phyloP scores from a whole-genome alignment of 2,888 invertebrate genomes.

The Drosophila quinaria region DNA sequence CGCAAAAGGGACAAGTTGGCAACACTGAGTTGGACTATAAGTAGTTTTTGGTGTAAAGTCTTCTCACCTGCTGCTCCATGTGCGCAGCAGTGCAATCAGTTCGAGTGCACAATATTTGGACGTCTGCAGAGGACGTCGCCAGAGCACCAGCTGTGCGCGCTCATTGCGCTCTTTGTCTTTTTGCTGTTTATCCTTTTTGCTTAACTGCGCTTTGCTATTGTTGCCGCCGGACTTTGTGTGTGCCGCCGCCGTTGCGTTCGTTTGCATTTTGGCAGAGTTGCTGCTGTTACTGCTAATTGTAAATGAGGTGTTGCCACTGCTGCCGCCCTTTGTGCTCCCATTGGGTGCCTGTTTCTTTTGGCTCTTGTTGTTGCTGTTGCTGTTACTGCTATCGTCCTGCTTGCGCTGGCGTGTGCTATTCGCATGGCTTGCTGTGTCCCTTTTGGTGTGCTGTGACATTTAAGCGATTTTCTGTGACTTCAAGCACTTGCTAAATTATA shows the following conservation, averaged over 20 bases:
- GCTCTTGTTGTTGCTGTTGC: slow-evolving; percentile 56
- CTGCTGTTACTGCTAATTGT: slow-evolving; percentile 29
- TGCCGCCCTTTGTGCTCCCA: slow-evolving; percentile 48
- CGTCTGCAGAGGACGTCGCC: slow-evolving; percentile 93
- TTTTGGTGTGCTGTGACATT: slow-evolving; percentile 83
- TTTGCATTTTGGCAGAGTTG: slow-evolving; percentile 14
- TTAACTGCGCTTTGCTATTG: slow-evolving; percentile 58
- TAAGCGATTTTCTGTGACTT: slow-evolving; percentile 52
- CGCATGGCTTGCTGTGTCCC: slow-evolving; percentile 64
- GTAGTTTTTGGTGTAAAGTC: neutral
- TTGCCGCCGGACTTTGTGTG: slow-evolving; percentile 45
- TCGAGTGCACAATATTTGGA: slow-evolving; percentile 93
- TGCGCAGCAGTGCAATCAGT: slow-evolving; percentile 88
- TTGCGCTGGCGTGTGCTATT: slow-evolving; percentile 58
- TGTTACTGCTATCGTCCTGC: slow-evolving; percentile 52
- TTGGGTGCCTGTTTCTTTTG: slow-evolving; percentile 61
- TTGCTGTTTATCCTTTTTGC: slow-evolving; percentile 78
- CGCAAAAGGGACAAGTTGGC: too few relatives aligned
- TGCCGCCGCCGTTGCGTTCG: slow-evolving; percentile 11
- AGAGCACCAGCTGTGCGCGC: slow-evolving; percentile 90
- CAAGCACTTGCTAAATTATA: slow-evolving; percentile 32
- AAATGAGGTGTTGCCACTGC: slow-evolving; percentile 33
- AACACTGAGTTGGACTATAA: too few relatives aligned
- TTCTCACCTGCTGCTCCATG: slow-evolving; percentile 87
- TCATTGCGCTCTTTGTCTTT: slow-evolving; percentile 87